phyloP scores from a whole-genome alignment of 2,113 vertebrate genomes.

The Urocitellus parryii region DNA sequence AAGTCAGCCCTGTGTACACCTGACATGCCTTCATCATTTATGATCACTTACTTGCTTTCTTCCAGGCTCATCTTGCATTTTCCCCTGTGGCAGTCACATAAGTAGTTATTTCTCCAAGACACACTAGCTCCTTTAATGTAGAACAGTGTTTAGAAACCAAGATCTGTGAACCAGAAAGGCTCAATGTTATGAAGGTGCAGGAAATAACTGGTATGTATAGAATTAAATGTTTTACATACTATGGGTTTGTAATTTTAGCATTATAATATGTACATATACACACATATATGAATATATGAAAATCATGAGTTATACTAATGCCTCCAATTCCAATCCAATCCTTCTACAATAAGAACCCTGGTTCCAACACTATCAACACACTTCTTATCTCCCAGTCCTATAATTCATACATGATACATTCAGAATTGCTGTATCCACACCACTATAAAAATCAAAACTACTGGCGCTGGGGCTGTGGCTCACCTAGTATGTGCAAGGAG shows the following conservation, averaged over 20 bases:
- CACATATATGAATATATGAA: neutral
- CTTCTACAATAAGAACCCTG: neutral
- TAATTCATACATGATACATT: neutral
- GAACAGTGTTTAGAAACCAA: neutral
- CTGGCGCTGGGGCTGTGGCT: too few relatives aligned
- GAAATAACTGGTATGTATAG: neutral
- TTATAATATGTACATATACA: too few relatives aligned
- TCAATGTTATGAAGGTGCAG: neutral
- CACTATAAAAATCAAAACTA: neutral
- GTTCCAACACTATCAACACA: neutral
- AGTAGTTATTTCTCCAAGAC: neutral
- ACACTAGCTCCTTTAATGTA: neutral
- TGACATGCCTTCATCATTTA: neutral
- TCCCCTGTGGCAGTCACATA: too few relatives aligned
- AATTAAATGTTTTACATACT: neutral
- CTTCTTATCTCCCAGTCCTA: neutral
- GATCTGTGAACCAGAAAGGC: neutral
- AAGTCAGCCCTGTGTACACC: too few relatives aligned
- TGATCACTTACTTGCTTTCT: neutral
- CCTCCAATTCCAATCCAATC: neutral
- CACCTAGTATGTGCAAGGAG: too few relatives aligned
- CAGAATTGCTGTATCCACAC: neutral
- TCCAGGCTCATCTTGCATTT: neutral
- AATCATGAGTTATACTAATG: neutral
- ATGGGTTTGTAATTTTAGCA: neutral